Evolutionary conservation across 2,888 invertebrate genomes (phyloP).

Genomic region (Diplolepis rosae): DNA sequence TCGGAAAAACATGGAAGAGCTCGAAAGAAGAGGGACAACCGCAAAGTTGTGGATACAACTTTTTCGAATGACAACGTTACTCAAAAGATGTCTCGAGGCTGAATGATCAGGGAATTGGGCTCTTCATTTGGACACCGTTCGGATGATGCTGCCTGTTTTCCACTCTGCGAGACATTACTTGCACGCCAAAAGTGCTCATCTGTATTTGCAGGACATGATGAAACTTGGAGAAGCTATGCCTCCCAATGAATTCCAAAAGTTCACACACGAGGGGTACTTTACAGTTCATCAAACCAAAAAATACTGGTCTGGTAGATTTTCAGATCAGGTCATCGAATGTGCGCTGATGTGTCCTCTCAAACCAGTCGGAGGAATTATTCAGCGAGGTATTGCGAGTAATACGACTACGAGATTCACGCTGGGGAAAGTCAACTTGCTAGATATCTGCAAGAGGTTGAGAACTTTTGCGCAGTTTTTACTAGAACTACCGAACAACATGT

Average conservation of each 20-base stretch:
- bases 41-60: conserved; percentile 46
- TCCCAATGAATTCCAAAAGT: not conserved
- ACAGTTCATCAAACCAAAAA: no score
- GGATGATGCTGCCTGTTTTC: conserved; percentile 55
- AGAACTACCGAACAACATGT: conserved; percentile 63
- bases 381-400: no score
- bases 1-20: not conserved
- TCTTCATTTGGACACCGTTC: conserved; percentile 50
- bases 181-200: conserved; percentile 56
- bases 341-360: not conserved
- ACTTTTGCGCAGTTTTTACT: conserved; percentile 20
- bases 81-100: conserved; percentile 49
- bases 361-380: not conserved
- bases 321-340: no score
- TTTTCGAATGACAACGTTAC: conserved; percentile 40
- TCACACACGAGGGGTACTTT: not conserved
- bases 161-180: conserved; percentile 58
- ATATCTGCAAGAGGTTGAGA: conserved; percentile 3
- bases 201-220: conserved; percentile 48
- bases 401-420: not conserved
- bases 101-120: conserved; percentile 52
- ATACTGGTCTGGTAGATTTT: no score
- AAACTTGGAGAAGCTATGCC: not conserved
- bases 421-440: not conserved
- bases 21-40: not conserved